Percentiles rank a stretch among this genome's conserved stretches.
Conservation (phyloP, 1,140 invertebrate genomes). For the Lordiphosa clarofinis region DNA sequence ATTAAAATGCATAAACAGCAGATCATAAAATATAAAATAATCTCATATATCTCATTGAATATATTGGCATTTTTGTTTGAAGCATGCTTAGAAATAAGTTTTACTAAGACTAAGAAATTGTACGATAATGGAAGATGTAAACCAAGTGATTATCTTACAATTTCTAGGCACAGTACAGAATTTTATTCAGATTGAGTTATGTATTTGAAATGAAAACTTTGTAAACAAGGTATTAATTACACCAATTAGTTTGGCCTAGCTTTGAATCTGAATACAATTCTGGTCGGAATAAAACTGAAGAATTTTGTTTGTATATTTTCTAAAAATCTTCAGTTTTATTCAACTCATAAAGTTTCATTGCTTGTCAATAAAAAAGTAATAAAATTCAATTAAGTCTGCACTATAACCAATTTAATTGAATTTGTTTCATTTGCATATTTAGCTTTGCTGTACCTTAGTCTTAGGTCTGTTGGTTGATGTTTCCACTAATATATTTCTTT, state of each 20-base stretch:
- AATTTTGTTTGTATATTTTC: neutral
- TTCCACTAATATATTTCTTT: constrained; percentile 33
- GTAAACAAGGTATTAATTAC: constrained; percentile 4
- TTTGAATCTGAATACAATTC: constrained; percentile 19
- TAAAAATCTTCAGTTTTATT: constrained; percentile 21
- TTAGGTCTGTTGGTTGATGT: neutral
- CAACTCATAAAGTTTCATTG: constrained; percentile 46
- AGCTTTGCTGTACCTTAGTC: no score
- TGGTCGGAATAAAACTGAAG: constrained; percentile 20
- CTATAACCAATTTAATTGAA: no score
- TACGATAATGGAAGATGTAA: constrained; percentile 2
- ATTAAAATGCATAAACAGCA: constrained; percentile 12
- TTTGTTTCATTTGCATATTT: no score
- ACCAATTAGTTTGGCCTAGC: no score
- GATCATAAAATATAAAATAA: constrained; percentile 18
- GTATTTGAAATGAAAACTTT: constrained; percentile 3
- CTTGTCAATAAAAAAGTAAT: constrained; percentile 15
- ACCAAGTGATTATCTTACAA: constrained; percentile 37
- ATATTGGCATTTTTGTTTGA: constrained; percentile 72
- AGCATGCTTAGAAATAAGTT: constrained; percentile 37
- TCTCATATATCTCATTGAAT: constrained; percentile 30
- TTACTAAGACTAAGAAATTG: constrained; percentile 12
- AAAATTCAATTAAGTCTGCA: no score
- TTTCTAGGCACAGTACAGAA: constrained; percentile 24
- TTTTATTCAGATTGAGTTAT: constrained; percentile 27